Conservation (phyloP, 1,140 invertebrate genomes). For the Trichoplusia ni region DNA sequence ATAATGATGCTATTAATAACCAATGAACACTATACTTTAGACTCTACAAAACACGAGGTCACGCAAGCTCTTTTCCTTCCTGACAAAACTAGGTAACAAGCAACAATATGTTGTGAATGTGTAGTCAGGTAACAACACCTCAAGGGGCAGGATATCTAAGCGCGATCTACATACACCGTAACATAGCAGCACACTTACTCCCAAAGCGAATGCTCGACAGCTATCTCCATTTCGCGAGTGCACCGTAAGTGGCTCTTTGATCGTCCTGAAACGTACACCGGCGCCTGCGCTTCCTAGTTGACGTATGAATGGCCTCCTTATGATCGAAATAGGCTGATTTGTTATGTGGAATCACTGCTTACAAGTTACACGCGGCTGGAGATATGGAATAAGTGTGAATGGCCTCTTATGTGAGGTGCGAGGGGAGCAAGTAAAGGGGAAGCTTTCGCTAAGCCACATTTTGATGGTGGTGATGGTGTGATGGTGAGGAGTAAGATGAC, state of each 20-base stretch:
- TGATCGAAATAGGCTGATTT: constrained; percentile 19
- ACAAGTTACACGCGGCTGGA: neutral
- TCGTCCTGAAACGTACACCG: constrained; percentile 35
- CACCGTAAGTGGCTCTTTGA: constrained; percentile 42
- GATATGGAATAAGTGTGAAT: neutral
- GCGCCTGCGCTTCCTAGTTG: constrained; percentile 36
- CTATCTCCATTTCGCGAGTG: constrained; percentile 17
- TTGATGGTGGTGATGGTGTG: too few species aligned
- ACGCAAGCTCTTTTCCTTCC: too few species aligned
- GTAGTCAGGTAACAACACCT: too few species aligned
- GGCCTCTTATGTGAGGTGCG: too few species aligned
- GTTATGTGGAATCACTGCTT: constrained; percentile 7
- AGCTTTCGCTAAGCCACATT: too few species aligned
- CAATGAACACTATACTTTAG: too few species aligned
- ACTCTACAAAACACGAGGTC: too few species aligned
- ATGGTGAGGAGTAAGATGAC: too few species aligned
- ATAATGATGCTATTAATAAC: too few species aligned
- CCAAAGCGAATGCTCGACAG: constrained; percentile 3
- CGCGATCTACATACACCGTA: neutral
- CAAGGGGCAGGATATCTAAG: too few species aligned
- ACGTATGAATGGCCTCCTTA: constrained; percentile 32
- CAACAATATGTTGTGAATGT: neutral
- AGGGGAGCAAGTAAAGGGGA: too few species aligned
- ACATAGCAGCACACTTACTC: constrained; percentile 14
- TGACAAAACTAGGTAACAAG: too few species aligned